phyloP scores from a whole-genome alignment of 2,113 vertebrate species.

The Paramisgurnus dabryanus region DNA sequence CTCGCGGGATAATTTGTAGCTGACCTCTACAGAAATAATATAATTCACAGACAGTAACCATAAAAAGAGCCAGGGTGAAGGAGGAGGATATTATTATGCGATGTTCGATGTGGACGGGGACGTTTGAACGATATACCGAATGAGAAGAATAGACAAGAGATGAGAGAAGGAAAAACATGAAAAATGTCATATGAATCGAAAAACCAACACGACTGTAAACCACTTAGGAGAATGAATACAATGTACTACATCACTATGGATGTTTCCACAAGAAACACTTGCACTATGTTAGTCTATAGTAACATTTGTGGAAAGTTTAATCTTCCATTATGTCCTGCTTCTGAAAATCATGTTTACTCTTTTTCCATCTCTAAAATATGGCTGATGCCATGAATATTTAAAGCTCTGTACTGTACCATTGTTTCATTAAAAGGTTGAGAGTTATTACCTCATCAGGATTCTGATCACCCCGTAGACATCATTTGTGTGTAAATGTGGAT shows the following conservation, averaged over 20 bases:
- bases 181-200: not conserved
- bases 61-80: conserved; percentile 18
- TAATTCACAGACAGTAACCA: conserved; percentile 41
- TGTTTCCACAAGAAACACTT: conserved; percentile 24
- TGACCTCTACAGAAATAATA: conserved; percentile 38
- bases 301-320: not conserved
- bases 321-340: not conserved
- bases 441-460: no score
- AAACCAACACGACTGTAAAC: not conserved
- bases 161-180: not conserved
- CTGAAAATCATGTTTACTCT: no score
- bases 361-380: no score
- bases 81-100: not conserved
- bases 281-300: not conserved
- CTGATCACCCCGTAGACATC: no score
- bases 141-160: not conserved
- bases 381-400: no score
- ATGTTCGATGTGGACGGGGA: not conserved
- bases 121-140: not conserved
- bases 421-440: no score
- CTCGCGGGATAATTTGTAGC: conserved; percentile 27
- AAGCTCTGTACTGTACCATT: no score
- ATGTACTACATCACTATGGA: not conserved
- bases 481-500: no score
- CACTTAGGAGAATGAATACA: not conserved